These are phyloP conservation scores for Eulemur mongoz DNA, from an alignment of 2,797 vertebrate species.

Conservation along the genomic window DNA sequence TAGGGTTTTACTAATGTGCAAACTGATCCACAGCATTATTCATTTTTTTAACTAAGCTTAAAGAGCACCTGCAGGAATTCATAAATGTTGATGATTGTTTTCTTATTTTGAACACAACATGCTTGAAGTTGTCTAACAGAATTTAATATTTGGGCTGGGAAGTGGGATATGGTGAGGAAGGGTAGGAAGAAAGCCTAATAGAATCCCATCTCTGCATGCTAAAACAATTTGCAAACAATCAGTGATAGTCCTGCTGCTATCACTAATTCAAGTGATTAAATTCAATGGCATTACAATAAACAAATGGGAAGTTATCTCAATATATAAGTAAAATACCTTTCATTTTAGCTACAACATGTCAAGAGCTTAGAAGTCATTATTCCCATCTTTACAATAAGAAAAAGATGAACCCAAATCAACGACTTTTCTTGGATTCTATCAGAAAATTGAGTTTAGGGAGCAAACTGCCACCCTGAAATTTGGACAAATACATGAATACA, in stretches of 20 bases:
- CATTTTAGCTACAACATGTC: background rate
- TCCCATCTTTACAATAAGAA: background rate
- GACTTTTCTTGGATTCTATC: background rate
- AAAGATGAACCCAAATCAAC: background rate
- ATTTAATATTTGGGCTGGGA: background rate
- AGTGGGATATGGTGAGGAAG: background rate
- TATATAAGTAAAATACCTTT: background rate
- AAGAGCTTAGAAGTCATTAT: background rate
- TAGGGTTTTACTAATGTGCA: background rate
- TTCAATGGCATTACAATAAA: background rate
- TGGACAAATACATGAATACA: background rate
- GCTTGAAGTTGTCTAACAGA: background rate
- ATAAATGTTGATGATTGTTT: background rate
- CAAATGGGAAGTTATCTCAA: background rate
- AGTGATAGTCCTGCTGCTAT: background rate
- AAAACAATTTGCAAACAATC: background rate
- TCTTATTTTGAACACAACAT: background rate
- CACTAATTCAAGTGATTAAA: background rate
- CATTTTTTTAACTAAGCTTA: background rate
- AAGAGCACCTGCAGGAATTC: background rate
- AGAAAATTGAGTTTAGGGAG: background rate
- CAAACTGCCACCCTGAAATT: background rate
- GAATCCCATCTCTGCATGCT: background rate
- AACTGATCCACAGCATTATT: background rate
- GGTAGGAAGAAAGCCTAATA: background rate